A percentile compares a stretch with the other conserved stretches of the same genome.
phyloP scores from a whole-genome alignment of 23 tunicate species.

The Diplosoma virens region DNA sequence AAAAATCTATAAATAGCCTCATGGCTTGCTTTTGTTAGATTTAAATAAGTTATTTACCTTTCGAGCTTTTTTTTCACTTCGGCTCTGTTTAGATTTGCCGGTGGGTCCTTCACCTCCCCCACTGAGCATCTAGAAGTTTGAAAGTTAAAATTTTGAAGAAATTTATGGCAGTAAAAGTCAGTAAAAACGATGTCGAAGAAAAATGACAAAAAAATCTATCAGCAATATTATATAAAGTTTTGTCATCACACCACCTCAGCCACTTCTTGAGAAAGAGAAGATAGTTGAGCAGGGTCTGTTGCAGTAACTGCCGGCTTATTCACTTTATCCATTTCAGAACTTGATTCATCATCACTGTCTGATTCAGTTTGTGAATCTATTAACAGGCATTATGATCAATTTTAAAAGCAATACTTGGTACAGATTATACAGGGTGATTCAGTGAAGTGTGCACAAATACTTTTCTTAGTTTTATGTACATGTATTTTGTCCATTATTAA shows the following conservation, averaged over 20 bases:
- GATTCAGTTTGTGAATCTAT: slow-evolving; percentile 68
- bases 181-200: background rate
- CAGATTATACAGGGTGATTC: too few species aligned
- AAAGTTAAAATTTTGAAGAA: background rate
- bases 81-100: slow-evolving; percentile 66
- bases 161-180: background rate
- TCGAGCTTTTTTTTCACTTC: slow-evolving; percentile 92
- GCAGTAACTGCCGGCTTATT: slow-evolving; percentile 11
- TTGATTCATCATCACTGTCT: slow-evolving; percentile 92
- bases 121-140: slow-evolving; percentile 38
- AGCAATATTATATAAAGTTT: background rate
- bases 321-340: slow-evolving; percentile 55
- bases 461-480: too few species aligned
- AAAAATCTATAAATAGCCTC: too few species aligned
- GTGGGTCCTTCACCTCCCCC: slow-evolving; percentile 63
- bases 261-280: slow-evolving; percentile 48
- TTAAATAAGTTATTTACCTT: too few species aligned
- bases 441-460: too few species aligned
- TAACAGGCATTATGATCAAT: too few species aligned
- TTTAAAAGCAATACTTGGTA: too few species aligned
- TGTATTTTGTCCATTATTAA: too few species aligned
- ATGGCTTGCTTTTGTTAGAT: too few species aligned
- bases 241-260: slow-evolving; percentile 27
- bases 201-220: background rate
- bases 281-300: background rate